These are phyloP conservation scores for Intellagama lesueurii DNA, from an alignment of 2,797 vertebrate species.

Conservation along the genomic window DNA sequence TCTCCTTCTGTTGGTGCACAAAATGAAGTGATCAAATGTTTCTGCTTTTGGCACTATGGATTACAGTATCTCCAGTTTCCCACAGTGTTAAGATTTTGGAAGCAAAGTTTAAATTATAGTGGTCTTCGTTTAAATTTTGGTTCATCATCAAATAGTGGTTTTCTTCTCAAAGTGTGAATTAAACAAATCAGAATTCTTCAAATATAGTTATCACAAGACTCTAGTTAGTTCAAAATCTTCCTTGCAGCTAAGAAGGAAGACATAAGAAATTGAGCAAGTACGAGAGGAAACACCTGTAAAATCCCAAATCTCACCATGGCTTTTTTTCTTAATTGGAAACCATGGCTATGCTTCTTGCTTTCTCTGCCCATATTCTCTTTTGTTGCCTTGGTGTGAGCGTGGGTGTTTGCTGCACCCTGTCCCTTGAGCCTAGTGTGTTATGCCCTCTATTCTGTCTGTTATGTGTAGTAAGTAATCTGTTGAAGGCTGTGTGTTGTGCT, in stretches of 20 bases:
- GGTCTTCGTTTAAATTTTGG: too few relatives aligned
- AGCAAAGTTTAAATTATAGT: too few relatives aligned
- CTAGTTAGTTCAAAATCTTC: not conserved
- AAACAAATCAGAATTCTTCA: not conserved
- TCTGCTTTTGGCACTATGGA: too few relatives aligned
- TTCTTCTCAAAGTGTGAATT: not conserved
- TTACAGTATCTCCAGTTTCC: too few relatives aligned
- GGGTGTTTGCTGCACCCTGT: not conserved
- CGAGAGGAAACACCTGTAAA: not conserved
- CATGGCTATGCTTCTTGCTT: not conserved
- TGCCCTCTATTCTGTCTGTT: not conserved
- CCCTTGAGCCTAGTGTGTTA: not conserved
- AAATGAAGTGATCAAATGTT: too few relatives aligned
- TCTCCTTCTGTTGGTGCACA: not conserved
- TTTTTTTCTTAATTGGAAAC: not conserved
- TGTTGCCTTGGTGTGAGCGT: not conserved
- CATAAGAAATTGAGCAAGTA: not conserved
- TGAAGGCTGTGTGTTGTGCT: not conserved
- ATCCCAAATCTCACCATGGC: not conserved
- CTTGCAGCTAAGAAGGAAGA: not conserved
- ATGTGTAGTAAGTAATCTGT: not conserved
- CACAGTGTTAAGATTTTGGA: too few relatives aligned
- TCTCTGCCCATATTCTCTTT: not conserved
- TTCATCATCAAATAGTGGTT: too few relatives aligned
- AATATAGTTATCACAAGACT: not conserved